Conservation (phyloP, 2,113 vertebrate species). For the Bufo gargarizans region DNA sequence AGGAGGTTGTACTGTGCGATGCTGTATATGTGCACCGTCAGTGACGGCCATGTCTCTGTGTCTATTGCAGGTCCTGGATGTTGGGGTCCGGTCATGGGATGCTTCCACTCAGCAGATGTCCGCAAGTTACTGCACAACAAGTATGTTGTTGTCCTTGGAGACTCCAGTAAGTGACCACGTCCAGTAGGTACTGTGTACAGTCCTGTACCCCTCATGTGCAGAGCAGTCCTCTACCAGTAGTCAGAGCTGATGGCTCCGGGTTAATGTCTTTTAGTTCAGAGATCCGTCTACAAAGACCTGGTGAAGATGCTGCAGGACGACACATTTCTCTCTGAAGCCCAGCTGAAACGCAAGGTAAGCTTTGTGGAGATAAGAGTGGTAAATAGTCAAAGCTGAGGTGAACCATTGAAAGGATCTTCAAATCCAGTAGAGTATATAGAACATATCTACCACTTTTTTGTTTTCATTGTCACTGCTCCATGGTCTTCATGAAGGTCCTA, state of each 20-base stretch:
- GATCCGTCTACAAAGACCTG: constrained; percentile 84
- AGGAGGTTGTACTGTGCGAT: too few relatives aligned
- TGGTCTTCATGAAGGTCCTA: too few relatives aligned
- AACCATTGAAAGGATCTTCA: too few relatives aligned
- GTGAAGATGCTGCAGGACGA: constrained; percentile 81
- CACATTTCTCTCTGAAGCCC: constrained; percentile 66
- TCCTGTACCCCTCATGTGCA: too few relatives aligned
- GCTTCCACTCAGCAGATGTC: constrained; percentile 32
- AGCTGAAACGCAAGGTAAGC: constrained; percentile 77
- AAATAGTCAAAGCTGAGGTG: too few relatives aligned
- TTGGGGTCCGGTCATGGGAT: constrained; percentile 27
- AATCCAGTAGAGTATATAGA: too few relatives aligned
- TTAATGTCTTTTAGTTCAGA: constrained; percentile 70
- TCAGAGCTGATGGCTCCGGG: background rate
- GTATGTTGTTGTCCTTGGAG: constrained; percentile 78
- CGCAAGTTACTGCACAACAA: constrained; percentile 70
- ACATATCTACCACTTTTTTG: too few relatives aligned
- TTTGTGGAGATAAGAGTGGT: too few relatives aligned
- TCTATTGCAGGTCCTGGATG: background rate
- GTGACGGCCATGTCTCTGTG: background rate
- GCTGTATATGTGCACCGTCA: background rate
- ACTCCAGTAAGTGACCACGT: constrained; percentile 75
- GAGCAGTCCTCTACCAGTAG: background rate
- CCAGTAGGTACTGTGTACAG: background rate
- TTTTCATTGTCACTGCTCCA: too few relatives aligned